These are phyloP conservation scores for Corythornis madagascariensis DNA, from an alignment of 2,113 vertebrate genomes.

Conservation along the genomic window DNA sequence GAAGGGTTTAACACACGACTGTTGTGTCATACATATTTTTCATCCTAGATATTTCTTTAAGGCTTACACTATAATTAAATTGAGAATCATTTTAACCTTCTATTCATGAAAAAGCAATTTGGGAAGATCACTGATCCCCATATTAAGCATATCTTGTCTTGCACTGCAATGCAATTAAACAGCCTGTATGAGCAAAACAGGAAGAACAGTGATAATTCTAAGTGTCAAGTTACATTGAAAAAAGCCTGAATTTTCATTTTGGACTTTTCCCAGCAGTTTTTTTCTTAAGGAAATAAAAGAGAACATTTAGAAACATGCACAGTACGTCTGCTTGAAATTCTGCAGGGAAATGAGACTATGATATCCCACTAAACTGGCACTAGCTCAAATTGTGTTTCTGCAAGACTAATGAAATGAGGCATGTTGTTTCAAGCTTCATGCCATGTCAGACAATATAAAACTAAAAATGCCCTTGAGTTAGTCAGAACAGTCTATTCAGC, in stretches of 20 bases:
- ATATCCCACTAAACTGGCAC: slow-evolving; percentile 71
- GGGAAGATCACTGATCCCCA: slow-evolving; percentile 63
- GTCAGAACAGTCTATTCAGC: slow-evolving; percentile 71
- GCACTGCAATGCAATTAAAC: slow-evolving; percentile 55
- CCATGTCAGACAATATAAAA: slow-evolving; percentile 76
- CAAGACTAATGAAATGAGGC: slow-evolving; percentile 80
- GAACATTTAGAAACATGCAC: slow-evolving; percentile 56
- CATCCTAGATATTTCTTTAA: slow-evolving; percentile 45
- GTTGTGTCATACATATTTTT: neutral
- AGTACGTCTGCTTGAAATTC: slow-evolving; percentile 60
- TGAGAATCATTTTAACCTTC: slow-evolving; percentile 56
- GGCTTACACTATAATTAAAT: slow-evolving; percentile 63
- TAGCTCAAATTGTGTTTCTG: slow-evolving; percentile 72
- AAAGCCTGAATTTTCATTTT: slow-evolving; percentile 69
- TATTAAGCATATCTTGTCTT: slow-evolving; percentile 61
- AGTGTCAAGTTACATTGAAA: slow-evolving; percentile 66
- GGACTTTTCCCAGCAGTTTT: slow-evolving; percentile 63
- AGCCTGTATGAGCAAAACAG: slow-evolving; percentile 54
- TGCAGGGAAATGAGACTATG: slow-evolving; percentile 66
- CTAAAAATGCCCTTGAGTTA: slow-evolving; percentile 76
- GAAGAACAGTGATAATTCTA: slow-evolving; percentile 62
- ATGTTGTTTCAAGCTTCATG: slow-evolving; percentile 77
- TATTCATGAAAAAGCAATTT: slow-evolving; percentile 65
- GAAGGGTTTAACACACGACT: slow-evolving; percentile 48
- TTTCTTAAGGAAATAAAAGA: slow-evolving; percentile 47